phyloP scores from a whole-genome alignment of 1,140 invertebrate genomes.

The Psix sp. region DNA sequence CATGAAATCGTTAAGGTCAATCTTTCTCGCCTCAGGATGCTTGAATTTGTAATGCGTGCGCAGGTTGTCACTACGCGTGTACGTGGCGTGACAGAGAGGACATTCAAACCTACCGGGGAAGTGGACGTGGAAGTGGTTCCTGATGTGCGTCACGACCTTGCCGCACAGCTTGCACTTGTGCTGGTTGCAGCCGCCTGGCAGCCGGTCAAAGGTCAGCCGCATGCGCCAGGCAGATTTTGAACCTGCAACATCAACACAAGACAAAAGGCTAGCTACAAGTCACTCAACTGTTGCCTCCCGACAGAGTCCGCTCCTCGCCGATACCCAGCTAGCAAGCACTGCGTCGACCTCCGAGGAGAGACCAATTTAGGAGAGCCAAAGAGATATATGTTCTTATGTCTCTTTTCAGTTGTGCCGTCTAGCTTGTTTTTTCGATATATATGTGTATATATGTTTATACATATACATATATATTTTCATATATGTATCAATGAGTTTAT shows the following conservation, averaged over 20 bases:
- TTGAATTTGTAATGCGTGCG: slow-evolving; percentile 93
- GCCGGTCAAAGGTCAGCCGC: slow-evolving; percentile 92
- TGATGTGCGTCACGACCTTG: slow-evolving; percentile 93
- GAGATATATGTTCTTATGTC: too few relatives aligned
- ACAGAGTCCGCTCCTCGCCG: slow-evolving; percentile 61
- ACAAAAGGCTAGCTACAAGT: slow-evolving; percentile 73
- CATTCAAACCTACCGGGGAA: slow-evolving; percentile 92
- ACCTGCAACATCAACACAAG: slow-evolving; percentile 86
- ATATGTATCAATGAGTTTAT: slow-evolving; percentile 6
- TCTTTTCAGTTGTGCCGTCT: too few relatives aligned
- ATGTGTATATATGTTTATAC: slow-evolving; percentile 37
- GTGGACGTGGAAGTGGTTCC: slow-evolving; percentile 93
- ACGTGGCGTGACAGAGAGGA: slow-evolving; percentile 89
- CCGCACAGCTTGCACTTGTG: slow-evolving; percentile 93
- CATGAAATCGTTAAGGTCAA: slow-evolving; percentile 80
- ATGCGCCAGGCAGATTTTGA: slow-evolving; percentile 91
- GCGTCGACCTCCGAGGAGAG: slow-evolving; percentile 38
- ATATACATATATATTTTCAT: slow-evolving; percentile 7
- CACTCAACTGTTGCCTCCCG: slow-evolving; percentile 75
- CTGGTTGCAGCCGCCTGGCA: slow-evolving; percentile 91
- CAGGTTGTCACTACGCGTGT: slow-evolving; percentile 91
- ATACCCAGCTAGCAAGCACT: slow-evolving; percentile 32
- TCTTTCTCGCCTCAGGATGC: slow-evolving; percentile 90
- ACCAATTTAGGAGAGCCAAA: neutral
- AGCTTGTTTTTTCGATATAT: slow-evolving; percentile 12